phyloP scores from a whole-genome alignment of 2,113 vertebrate species.

The Pogona vitticeps region DNA sequence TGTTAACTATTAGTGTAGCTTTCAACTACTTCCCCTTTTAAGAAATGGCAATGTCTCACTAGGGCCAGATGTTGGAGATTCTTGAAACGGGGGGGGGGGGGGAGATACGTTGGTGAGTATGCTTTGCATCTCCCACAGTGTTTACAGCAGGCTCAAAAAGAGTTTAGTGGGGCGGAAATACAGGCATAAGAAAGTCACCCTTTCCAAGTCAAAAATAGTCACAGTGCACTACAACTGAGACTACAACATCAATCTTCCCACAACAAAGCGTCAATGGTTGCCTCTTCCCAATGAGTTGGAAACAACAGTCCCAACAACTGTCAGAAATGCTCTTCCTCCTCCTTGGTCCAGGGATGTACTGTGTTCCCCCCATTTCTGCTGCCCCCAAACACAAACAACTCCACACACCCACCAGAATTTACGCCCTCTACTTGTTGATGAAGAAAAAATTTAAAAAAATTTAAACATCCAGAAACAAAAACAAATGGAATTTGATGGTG shows the following conservation, averaged over 20 bases:
- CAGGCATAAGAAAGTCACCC: background rate
- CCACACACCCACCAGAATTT: background rate
- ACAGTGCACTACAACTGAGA: slow-evolving; percentile 31
- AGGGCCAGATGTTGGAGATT: background rate
- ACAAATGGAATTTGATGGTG: background rate
- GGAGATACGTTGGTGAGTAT: no score
- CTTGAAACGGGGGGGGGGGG: background rate
- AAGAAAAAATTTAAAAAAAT: no score
- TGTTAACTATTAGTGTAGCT: slow-evolving; percentile 4
- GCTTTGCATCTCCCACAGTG: background rate
- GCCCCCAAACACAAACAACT: no score
- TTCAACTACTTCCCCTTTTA: background rate
- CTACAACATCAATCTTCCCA: background rate
- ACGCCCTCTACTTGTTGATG: no score
- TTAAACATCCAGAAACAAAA: no score
- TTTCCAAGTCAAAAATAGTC: slow-evolving; percentile 22
- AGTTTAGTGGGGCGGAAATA: slow-evolving; percentile 32
- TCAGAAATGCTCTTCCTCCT: background rate
- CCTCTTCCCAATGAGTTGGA: slow-evolving; percentile 32
- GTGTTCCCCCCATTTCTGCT: background rate
- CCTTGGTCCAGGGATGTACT: background rate
- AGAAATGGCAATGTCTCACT: background rate
- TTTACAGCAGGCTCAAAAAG: slow-evolving; percentile 11
- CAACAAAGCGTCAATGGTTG: background rate
- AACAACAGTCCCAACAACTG: background rate